A percentile compares a stretch with the other conserved stretches of the same genome.
Evolutionary conservation across 2,113 vertebrate species (phyloP).

Genomic region (Rhodinocichla rosea): DNA sequence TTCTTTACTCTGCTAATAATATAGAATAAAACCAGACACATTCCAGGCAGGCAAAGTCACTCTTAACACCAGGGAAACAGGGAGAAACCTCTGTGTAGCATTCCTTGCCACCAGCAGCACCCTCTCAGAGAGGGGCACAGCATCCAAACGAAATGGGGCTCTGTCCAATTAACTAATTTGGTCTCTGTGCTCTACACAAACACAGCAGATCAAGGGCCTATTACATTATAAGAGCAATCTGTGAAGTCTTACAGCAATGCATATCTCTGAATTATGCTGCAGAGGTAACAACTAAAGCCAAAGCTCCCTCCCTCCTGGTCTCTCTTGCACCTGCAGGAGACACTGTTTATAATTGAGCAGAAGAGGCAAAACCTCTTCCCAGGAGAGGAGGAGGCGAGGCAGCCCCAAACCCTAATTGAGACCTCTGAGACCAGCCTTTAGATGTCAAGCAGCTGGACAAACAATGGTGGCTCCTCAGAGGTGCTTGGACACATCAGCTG

Average conservation of each 20-base stretch:
- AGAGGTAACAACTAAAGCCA: not conserved
- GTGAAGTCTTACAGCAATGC: not conserved
- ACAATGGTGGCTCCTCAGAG: not conserved
- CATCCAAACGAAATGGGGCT: rapidly evolving
- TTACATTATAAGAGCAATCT: not conserved
- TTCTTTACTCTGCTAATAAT: not conserved
- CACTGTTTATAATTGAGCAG: not conserved
- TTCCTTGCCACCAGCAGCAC: not conserved
- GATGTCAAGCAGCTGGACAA: not conserved
- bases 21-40: not conserved
- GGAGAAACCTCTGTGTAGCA: not conserved
- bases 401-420: slow-evolving; percentile 22
- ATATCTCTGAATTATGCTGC: not conserved
- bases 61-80: not conserved
- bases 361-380: slow-evolving; percentile 17
- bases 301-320: not conserved
- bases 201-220: not conserved
- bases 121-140: not conserved
- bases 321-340: not conserved
- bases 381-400: not conserved
- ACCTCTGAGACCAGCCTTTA: slow-evolving; percentile 35
- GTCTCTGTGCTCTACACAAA: not conserved
- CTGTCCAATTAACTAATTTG: not conserved
- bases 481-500: not conserved
- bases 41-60: not conserved